Evolutionary conservation across 2,113 vertebrate genomes (phyloP).

Genomic region (Trogon surrucura): DNA sequence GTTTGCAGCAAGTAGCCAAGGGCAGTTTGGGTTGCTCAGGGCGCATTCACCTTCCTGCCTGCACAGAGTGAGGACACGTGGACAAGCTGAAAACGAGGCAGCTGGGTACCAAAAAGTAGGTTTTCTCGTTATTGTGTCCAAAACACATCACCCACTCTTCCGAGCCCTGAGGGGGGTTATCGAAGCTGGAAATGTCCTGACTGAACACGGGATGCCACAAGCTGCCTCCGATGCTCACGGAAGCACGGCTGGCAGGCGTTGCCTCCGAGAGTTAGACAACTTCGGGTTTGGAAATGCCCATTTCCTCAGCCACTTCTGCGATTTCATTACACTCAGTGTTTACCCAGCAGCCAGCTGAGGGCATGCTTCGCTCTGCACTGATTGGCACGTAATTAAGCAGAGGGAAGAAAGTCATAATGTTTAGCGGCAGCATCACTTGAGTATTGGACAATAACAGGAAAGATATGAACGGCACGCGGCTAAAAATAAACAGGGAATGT

Average conservation of each 20-base stretch:
- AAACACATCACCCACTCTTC: neutral
- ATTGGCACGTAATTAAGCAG: conserved; percentile 63
- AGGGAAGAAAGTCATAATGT: conserved; percentile 52
- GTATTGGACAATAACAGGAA: conserved; percentile 29
- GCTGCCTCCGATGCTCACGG: neutral
- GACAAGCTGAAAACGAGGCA: neutral
- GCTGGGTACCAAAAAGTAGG: neutral
- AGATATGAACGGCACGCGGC: conserved; percentile 20
- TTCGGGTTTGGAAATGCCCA: conserved; percentile 8
- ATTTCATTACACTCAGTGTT: neutral
- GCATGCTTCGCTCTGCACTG: conserved; percentile 21
- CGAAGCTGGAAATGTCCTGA: neutral
- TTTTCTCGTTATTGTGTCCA: neutral
- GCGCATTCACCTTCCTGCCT: neutral
- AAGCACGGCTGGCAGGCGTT: neutral
- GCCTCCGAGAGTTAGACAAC: neutral
- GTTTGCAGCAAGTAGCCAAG: neutral
- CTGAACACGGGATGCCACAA: neutral
- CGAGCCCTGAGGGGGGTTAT: neutral
- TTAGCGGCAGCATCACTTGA: conserved; percentile 32
- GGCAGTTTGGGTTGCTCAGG: neutral
- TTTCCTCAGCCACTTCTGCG: neutral
- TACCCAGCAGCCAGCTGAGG: conserved; percentile 38
- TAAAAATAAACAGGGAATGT: conserved; percentile 53
- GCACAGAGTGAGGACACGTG: neutral